phyloP scores from a whole-genome alignment of 2,888 invertebrate genomes.

The Hipparchia sbordonii region DNA sequence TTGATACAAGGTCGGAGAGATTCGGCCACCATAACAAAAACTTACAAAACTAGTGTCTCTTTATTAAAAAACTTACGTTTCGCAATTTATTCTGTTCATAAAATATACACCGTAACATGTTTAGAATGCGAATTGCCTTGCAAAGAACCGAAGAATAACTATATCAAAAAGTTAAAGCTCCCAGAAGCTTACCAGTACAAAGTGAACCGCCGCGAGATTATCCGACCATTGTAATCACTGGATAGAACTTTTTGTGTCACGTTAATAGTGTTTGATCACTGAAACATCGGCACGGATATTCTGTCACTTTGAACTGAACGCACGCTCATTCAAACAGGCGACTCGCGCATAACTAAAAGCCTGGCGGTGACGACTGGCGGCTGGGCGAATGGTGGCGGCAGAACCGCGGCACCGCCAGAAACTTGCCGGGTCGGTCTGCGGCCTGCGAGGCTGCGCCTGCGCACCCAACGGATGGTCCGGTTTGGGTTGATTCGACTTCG shows the following conservation, averaged over 20 bases:
- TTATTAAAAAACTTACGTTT: conserved; percentile 45
- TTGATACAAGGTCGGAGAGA: conserved; percentile 49
- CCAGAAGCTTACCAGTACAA: conserved; percentile 63
- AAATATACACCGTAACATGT: conserved; percentile 51
- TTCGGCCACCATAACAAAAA: conserved; percentile 41
- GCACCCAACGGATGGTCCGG: conserved; percentile 73
- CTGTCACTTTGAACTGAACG: conserved; percentile 46
- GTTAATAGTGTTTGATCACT: conserved; percentile 63
- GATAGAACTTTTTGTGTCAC: conserved; percentile 54
- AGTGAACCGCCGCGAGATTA: conserved; percentile 52
- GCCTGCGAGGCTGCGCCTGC: conserved; percentile 63
- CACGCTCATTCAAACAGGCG: conserved; percentile 59
- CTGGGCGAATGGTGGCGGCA: conserved; percentile 29
- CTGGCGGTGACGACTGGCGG: not conserved
- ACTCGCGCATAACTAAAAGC: conserved; percentile 62
- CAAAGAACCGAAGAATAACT: conserved; percentile 52
- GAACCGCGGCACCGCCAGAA: conserved; percentile 49
- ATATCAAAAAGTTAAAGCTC: conserved; percentile 56
- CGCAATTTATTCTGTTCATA: conserved; percentile 65
- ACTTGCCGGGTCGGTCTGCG: conserved; percentile 70
- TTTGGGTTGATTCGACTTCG: conserved; percentile 60
- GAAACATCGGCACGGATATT: conserved; percentile 67
- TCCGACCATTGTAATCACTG: conserved; percentile 57
- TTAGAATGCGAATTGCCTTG: conserved; percentile 70
- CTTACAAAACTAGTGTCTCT: conserved; percentile 28